A percentile compares a stretch with the other conserved stretches of the same genome.
Conservation (phyloP, 2,797 vertebrate genomes). For the Enteromius afrohamiltoni region DNA sequence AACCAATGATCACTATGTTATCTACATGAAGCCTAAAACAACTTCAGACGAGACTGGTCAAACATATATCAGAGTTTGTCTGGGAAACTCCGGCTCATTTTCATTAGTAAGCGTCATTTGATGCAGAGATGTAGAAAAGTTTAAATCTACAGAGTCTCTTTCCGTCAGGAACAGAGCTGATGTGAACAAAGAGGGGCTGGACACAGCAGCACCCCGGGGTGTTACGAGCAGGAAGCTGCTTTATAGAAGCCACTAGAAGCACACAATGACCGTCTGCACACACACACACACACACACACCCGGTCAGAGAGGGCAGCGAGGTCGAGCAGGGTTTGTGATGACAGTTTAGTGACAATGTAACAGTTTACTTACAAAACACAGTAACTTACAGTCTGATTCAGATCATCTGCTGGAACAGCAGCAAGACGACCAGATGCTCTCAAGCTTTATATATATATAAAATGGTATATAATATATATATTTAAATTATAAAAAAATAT, state of each 20-base stretch:
- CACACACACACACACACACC: slow-evolving; percentile 54
- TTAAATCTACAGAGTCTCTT: slow-evolving; percentile 41
- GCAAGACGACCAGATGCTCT: not conserved
- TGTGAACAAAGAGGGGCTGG: slow-evolving; percentile 76
- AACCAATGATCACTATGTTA: not conserved
- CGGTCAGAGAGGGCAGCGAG: not conserved
- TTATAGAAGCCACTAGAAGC: slow-evolving; percentile 80
- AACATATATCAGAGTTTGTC: not conserved
- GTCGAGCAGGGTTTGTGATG: slow-evolving; percentile 1
- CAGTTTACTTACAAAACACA: slow-evolving; percentile 42
- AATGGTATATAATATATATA: too few species aligned
- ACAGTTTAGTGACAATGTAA: slow-evolving; percentile 11
- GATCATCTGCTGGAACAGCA: not conserved
- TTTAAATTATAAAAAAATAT: too few species aligned
- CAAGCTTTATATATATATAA: too few species aligned
- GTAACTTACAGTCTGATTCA: not conserved
- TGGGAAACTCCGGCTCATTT: not conserved
- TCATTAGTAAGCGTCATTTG: too few species aligned
- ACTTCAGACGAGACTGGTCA: not conserved
- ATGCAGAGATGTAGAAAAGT: slow-evolving; percentile 38
- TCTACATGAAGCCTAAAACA: not conserved
- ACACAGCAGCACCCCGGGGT: slow-evolving; percentile 71
- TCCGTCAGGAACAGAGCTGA: slow-evolving; percentile 76
- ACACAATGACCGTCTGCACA: slow-evolving; percentile 77
- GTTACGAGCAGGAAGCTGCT: slow-evolving; percentile 78